These are phyloP conservation scores for Acipenser transmontanus DNA, from an alignment of 2,797 vertebrate species.

Conservation along the genomic window DNA sequence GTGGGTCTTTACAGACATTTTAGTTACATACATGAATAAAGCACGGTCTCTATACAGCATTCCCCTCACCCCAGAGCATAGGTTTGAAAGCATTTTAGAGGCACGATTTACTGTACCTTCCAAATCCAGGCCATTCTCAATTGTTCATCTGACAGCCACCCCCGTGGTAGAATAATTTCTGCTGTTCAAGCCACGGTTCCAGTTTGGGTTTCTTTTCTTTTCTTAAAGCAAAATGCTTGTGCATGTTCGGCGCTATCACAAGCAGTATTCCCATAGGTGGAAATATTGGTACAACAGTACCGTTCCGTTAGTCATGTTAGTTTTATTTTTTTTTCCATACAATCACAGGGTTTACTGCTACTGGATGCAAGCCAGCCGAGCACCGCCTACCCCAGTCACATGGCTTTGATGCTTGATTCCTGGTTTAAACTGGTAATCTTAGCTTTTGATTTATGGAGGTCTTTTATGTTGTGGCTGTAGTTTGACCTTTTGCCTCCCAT, in stretches of 20 bases:
- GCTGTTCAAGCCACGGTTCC: conserved; percentile 37
- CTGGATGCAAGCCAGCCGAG: conserved; percentile 50
- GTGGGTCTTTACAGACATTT: no score
- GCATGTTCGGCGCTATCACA: conserved; percentile 38
- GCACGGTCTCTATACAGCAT: conserved; percentile 11
- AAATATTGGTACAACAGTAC: conserved; percentile 38
- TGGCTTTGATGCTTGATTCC: conserved; percentile 49
- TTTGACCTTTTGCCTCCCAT: no score
- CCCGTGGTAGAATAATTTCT: conserved; percentile 42
- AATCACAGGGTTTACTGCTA: conserved; percentile 55
- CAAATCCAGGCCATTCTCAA: conserved; percentile 90
- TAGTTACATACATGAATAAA: no score
- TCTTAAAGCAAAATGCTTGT: conserved; percentile 38
- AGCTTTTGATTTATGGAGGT: neutral
- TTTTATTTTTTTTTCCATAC: conserved; percentile 39
- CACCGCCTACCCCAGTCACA: conserved; percentile 57
- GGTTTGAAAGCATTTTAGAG: conserved; percentile 46
- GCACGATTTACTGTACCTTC: conserved; percentile 72
- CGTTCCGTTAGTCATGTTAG: conserved; percentile 67
- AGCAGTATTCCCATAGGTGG: conserved; percentile 54
- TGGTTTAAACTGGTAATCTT: neutral
- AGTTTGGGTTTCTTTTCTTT: conserved; percentile 27
- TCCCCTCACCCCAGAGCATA: conserved; percentile 18
- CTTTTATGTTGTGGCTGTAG: no score
- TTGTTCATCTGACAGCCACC: conserved; percentile 48